Base-by-base conservation (phyloP, 2,797 vertebrate genomes). In the Sebastes iracundus region DNA sequence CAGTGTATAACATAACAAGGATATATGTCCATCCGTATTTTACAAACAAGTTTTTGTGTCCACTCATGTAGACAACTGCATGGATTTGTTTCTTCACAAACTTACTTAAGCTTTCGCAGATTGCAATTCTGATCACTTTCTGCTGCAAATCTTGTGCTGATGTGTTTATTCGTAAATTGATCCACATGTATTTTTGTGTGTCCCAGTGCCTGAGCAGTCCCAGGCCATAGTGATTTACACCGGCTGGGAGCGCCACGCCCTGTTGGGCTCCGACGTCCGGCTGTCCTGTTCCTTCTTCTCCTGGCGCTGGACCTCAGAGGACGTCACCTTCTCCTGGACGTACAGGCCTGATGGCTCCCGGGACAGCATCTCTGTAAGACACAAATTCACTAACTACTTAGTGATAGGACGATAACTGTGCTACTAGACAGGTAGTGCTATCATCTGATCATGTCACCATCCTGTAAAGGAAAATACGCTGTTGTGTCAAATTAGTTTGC, bases 271-370 rank as follows among this genome's bases (percentile, higher is more conserved):
- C 0, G 96, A 96, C 75, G 53, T 96, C 46, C 88, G 95, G 14
- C 96, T 96, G 33, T 95, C 95, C 82, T 96, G 96, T 69, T 95
- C 95, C 22, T 96, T 96, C 92, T 96, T 96, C 92, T 96, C 96
- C 71, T 96, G 96, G 96, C 94, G 94, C 76, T 96, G 94, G 94
- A 95, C 94, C 81, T 96, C 96, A 0, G 95, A 96, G 14, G 96
- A 96, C 1, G 96, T 96, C 77, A 95, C 96, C 86, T 96, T 96
- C 91, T 95, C 95, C 76, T 96, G 96, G 96, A 94, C 87, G 1
- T 96, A 96, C 95, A 86, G 96, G 62, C 81, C 94, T 0, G 96
- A 96, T 11, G 95, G 95, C 13, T 90, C 95, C 64, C 86, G 92
- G 83, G 95, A 96, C 86, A 84, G 80, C 93, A 92, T 96, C 60